phyloP scores from a whole-genome alignment of 2,797 vertebrate genomes.

The Glyptemys insculpta region DNA sequence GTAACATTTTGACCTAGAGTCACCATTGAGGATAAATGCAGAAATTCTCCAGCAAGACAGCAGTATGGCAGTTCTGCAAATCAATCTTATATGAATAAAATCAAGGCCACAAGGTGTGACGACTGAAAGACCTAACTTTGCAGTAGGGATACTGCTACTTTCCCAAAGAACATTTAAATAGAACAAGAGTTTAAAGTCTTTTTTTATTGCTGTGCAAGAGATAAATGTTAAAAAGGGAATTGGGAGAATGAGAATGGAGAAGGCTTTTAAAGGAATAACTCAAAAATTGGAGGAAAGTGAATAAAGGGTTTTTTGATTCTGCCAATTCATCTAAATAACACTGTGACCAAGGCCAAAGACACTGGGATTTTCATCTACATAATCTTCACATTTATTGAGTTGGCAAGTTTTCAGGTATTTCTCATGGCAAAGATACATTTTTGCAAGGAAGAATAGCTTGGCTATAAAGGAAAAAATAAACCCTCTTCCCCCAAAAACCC shows the following conservation, averaged over 20 bases:
- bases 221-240: neutral
- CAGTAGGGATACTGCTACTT: neutral
- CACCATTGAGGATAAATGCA: neutral
- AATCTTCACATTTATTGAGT: conserved; percentile 20
- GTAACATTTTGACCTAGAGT: neutral
- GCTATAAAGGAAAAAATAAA: neutral
- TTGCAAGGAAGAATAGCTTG: conserved; percentile 34
- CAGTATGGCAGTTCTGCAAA: neutral
- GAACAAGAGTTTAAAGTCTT: neutral
- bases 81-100: neutral
- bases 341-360: neutral
- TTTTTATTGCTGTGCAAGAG: neutral
- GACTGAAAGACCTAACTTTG: neutral
- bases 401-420: neutral
- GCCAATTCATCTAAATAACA: neutral
- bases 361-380: conserved; percentile 6
- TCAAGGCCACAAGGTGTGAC: too few relatives aligned
- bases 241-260: neutral
- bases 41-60: neutral
- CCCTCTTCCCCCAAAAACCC: neutral
- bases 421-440: conserved; percentile 20
- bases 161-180: neutral
- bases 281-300: neutral
- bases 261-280: neutral
- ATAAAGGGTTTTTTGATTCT: neutral